These are phyloP conservation scores for Chionodraco myersi DNA, from an alignment of 2,113 vertebrate species.

Conservation along the genomic window DNA sequence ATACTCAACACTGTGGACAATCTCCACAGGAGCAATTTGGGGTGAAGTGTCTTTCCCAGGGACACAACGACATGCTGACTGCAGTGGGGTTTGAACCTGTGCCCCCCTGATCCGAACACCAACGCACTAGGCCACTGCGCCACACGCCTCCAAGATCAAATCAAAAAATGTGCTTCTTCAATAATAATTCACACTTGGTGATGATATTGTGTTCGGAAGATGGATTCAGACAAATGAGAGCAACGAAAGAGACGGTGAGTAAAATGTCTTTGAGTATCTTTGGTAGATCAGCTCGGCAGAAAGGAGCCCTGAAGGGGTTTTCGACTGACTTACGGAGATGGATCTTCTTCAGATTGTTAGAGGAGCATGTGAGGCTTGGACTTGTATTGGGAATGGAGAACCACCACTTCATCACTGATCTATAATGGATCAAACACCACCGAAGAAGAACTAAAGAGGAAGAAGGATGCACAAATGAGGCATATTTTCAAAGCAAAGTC, in stretches of 20 bases:
- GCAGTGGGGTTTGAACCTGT: too few species aligned
- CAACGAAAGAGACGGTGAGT: not conserved
- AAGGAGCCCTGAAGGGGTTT: conserved; percentile 36
- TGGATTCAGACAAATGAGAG: conserved; percentile 45
- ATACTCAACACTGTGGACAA: too few species aligned
- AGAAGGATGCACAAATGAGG: not conserved
- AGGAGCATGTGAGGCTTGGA: conserved; percentile 48
- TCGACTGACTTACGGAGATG: conserved; percentile 57
- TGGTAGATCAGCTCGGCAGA: conserved; percentile 21
- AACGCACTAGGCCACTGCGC: too few species aligned
- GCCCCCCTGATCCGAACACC: too few species aligned
- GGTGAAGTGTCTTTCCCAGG: too few species aligned
- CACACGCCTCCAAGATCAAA: conserved; percentile 28
- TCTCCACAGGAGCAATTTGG: too few species aligned
- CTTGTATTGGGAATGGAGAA: conserved; percentile 22
- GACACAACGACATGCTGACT: too few species aligned
- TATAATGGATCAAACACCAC: conserved; percentile 60
- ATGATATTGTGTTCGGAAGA: conserved; percentile 37
- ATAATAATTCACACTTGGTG: conserved; percentile 32
- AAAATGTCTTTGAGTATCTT: conserved; percentile 30
- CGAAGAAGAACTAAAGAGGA: conserved; percentile 1
- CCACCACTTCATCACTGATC: conserved; percentile 3
- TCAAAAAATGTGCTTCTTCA: conserved; percentile 10
- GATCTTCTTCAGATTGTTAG: conserved; percentile 44
- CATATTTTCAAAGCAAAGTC: too few species aligned